A percentile compares a stretch with the other conserved stretches of the same genome.
phyloP scores from a whole-genome alignment of 2,113 vertebrate species.

The Gallinago undulata region DNA sequence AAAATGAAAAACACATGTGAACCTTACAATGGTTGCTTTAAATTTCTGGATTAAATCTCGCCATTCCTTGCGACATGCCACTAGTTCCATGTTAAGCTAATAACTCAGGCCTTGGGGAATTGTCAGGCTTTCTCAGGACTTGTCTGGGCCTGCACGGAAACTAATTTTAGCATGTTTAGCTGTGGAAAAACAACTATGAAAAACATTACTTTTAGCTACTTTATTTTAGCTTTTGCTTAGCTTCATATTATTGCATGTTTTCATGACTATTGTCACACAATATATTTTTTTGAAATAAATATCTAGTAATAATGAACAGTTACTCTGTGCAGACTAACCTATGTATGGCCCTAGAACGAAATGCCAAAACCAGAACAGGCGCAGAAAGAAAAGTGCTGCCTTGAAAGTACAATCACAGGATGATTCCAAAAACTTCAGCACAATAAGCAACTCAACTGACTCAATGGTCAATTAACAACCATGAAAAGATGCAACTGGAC shows the following conservation, averaged over 20 bases:
- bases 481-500: not conserved
- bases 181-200: not conserved
- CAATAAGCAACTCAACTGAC: not conserved
- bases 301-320: not conserved
- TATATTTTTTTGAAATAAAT: not conserved
- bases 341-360: not conserved
- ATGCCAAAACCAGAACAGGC: not conserved
- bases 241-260: not conserved
- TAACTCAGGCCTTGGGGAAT: not conserved
- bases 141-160: not conserved
- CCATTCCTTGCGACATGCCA: not conserved
- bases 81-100: not conserved
- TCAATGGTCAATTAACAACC: not conserved
- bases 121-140: not conserved
- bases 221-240: not conserved
- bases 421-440: not conserved
- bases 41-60: not conserved
- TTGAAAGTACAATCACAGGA: not conserved
- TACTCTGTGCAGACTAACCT: not conserved
- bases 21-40: not conserved
- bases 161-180: not conserved
- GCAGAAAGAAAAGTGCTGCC: not conserved
- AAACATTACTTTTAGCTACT: not conserved
- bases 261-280: not conserved
- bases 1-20: not conserved